Percentiles rank a stretch among this genome's conserved stretches.
These are phyloP conservation scores for Epinephelus malabaricus DNA, from an alignment of 2,797 vertebrate genomes.

Conservation along the genomic window DNA sequence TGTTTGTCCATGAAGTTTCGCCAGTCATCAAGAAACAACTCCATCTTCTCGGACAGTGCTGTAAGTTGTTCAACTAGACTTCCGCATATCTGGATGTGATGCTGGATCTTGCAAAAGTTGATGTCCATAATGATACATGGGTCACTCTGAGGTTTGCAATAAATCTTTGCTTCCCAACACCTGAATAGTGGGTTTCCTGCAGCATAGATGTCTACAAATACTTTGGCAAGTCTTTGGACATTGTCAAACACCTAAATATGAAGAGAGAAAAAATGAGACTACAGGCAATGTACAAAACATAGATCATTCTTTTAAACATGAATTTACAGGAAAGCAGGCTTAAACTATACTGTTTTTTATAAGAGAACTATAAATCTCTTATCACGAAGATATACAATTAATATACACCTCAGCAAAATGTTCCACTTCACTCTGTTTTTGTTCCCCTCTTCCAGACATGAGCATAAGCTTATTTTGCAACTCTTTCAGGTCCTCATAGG, in stretches of 20 bases:
- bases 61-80: conserved; percentile 79
- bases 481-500: conserved; percentile 90
- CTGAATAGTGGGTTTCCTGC: conserved; percentile 92
- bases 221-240: conserved; percentile 87
- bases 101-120: conserved; percentile 54
- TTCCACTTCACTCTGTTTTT: conserved; percentile 88
- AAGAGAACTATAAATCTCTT: background rate
- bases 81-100: conserved; percentile 59
- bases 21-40: conserved; percentile 87
- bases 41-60: conserved; percentile 88
- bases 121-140: conserved; percentile 84
- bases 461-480: conserved; percentile 96
- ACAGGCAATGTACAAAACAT: background rate
- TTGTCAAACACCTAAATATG: conserved; percentile 88
- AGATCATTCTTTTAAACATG: background rate
- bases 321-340: background rate
- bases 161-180: conserved; percentile 85
- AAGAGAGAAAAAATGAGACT: conserved; percentile 3
- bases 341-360: too few relatives aligned
- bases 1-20: conserved; percentile 84
- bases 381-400: background rate
- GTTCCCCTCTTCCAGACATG: conserved; percentile 92
- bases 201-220: conserved; percentile 88
- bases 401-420: conserved; percentile 89
- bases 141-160: conserved; percentile 75